Base-by-base conservation (phyloP, 1,140 invertebrate species). In the Drusus annulatus region DNA sequence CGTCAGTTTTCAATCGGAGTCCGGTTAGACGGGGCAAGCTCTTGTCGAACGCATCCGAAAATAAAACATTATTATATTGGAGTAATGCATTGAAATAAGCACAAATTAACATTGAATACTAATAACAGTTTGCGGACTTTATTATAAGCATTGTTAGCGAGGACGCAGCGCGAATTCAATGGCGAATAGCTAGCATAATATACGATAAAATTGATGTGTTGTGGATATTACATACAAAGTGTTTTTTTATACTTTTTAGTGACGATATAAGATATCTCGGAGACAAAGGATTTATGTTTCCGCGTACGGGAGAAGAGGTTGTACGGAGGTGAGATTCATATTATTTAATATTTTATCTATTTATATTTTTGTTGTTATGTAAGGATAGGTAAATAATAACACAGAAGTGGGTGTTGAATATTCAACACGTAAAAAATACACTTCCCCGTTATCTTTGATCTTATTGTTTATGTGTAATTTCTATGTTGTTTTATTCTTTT, bases 181-280 rank as follows among this genome's bases (percentile, higher is more conserved):
- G 65, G 65, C 65, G 31, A 23, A 69, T 21, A 69, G 65, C 21
- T 69, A 69, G 45, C 65, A 36, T 69, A 50, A 17, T 50, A 45
- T 13, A 45, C 36, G 36, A 45, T 45, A 45, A 45, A 13, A 45
- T 69, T 69, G 21, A 19, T 23, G 65, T 23, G 16, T 69, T 69
- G 65, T 50, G 65, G 19, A 51, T 19, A 51, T n/a, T 17, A 69
- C n/a, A 50, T 45, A 50, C 65, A 28, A n/a, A 54, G 74, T 68
- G 62, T 76, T 52, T 74, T n/a, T 77, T 79, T 71, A 73, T 79
- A 15, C 60, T 60, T 60, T 71, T 36, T 79, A n/a, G 65, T 79
- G 51, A 73, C 78, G 65, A 60, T 65, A 45, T 45, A 45, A 79
- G 76, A 73, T 79, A 56, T 63, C 28, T 17, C 16, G 52, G 63